Conservation (phyloP, 2,797 vertebrate genomes). For the Anguilla megastoma region DNA sequence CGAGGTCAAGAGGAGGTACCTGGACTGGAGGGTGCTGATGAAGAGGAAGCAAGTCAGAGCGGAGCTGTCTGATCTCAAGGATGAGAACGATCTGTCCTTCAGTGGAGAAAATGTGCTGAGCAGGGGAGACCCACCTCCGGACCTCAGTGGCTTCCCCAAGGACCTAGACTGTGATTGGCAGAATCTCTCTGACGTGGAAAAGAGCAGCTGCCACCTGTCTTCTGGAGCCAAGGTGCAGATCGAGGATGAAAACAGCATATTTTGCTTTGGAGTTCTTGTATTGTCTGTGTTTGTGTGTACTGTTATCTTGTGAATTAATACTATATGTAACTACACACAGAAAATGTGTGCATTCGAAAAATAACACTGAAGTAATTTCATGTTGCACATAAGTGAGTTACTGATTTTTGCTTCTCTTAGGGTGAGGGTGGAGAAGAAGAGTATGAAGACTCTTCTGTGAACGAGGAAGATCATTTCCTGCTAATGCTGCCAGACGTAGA, state of each 20-base stretch:
- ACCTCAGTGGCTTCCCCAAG: conserved; percentile 80
- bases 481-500: conserved; percentile 85
- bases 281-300: neutral
- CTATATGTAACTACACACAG: neutral
- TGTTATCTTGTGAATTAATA: neutral
- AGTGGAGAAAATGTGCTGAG: conserved; percentile 83
- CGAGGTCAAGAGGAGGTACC: conserved; percentile 88
- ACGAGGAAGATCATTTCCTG: conserved; percentile 86
- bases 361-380: neutral
- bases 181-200: conserved; percentile 80
- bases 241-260: conserved; percentile 74
- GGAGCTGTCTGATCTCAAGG: conserved; percentile 80
- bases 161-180: conserved; percentile 87
- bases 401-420: conserved; percentile 4
- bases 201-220: conserved; percentile 72
- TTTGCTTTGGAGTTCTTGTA: conserved; percentile 22
- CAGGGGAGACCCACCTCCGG: conserved; percentile 79
- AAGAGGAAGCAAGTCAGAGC: conserved; percentile 87
- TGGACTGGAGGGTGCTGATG: conserved; percentile 88
- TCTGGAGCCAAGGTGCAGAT: conserved; percentile 87
- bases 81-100: conserved; percentile 82
- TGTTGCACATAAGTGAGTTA: neutral
- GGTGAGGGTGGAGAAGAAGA: conserved; percentile 52
- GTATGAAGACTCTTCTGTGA: conserved; percentile 47
- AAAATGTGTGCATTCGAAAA: neutral